Conservation (phyloP, 2,797 vertebrate genomes). For the Phoebastria nigripes region DNA sequence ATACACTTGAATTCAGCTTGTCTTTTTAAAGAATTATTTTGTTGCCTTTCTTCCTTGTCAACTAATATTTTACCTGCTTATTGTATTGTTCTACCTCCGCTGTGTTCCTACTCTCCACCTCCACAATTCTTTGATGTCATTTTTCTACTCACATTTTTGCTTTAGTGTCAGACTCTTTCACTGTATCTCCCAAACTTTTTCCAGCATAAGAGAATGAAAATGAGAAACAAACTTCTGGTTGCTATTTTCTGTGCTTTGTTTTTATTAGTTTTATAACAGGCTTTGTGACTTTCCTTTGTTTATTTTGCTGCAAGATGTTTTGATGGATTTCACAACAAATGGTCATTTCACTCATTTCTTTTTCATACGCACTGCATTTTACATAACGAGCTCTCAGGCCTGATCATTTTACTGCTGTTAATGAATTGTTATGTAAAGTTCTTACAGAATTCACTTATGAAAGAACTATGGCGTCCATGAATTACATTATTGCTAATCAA, state of each 20-base stretch:
- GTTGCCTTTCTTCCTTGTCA: background rate
- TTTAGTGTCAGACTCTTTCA: background rate
- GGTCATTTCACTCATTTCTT: background rate
- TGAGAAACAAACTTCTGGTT: background rate
- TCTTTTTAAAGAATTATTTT: background rate
- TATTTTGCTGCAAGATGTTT: background rate
- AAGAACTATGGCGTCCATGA: background rate
- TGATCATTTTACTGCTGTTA: background rate
- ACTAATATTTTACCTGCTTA: background rate
- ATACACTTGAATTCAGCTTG: background rate
- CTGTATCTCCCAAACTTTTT: background rate
- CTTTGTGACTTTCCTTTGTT: background rate
- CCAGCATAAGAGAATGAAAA: background rate
- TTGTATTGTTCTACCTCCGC: background rate
- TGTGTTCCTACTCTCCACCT: background rate
- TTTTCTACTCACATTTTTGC: background rate
- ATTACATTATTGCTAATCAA: background rate
- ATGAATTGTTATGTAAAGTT: background rate
- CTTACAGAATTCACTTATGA: background rate
- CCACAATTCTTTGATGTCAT: background rate
- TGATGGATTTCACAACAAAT: background rate
- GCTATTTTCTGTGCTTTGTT: background rate
- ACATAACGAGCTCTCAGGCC: background rate
- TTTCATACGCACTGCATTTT: background rate
- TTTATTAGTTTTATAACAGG: background rate